Evolutionary conservation across 2,797 vertebrate species (phyloP).

Genomic region (Ciconia nigra): DNA sequence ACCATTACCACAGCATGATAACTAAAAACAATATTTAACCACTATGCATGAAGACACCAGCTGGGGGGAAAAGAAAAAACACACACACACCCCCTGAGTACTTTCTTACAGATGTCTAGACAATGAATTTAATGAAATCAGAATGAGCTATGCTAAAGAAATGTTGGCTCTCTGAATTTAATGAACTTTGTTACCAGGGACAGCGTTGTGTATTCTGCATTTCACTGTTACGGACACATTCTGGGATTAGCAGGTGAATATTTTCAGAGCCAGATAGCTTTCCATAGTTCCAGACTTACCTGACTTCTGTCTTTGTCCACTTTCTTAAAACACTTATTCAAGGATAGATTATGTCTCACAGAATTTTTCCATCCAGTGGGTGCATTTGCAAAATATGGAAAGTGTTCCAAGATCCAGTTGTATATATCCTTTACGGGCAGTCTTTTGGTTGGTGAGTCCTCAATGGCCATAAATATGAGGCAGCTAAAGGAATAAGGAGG

Average conservation of each 20-base stretch:
- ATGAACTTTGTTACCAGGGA: background rate
- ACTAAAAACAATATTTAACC: conserved; percentile 33
- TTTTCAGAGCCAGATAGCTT: background rate
- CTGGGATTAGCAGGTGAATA: background rate
- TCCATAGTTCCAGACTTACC: conserved; percentile 76
- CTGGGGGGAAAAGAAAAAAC: background rate
- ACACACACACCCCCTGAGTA: background rate
- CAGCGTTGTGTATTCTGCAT: background rate
- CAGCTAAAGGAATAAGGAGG: conserved; percentile 98
- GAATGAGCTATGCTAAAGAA: conserved; percentile 23
- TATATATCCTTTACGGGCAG: conserved; percentile 98
- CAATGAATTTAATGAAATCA: conserved; percentile 35
- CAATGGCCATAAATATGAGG: conserved; percentile 99
- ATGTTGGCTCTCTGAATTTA: background rate
- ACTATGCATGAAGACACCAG: conserved; percentile 46
- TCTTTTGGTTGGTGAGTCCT: conserved; percentile 93
- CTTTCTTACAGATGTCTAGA: conserved; percentile 49
- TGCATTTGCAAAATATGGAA: conserved; percentile 94
- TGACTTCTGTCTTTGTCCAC: conserved; percentile 98
- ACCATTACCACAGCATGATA: conserved; percentile 31
- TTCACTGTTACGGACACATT: background rate
- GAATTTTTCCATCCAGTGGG: conserved; percentile 99
- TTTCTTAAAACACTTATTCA: conserved; percentile 99
- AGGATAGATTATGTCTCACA: conserved; percentile 93
- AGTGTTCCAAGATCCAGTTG: conserved; percentile 98